A percentile compares a stretch with the other conserved stretches of the same genome.
phyloP scores from a whole-genome alignment of 1,140 invertebrate species.

The Oncopeltus fasciatus region DNA sequence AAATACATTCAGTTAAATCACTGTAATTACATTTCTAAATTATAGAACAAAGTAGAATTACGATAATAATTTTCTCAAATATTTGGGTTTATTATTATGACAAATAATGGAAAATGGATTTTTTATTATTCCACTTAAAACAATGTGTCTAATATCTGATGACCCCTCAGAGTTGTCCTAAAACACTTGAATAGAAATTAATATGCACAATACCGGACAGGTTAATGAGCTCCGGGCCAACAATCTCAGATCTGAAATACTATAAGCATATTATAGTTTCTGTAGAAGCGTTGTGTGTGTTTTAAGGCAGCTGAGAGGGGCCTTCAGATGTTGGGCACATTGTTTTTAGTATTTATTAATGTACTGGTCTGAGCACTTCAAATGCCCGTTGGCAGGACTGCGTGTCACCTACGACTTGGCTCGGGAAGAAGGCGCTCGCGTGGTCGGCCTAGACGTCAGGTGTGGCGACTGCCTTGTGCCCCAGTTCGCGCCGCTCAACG shows the following conservation, averaged over 20 bases:
- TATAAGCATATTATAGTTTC: neutral
- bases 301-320: neutral
- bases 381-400: neutral
- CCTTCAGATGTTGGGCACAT: neutral
- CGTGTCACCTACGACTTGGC: neutral
- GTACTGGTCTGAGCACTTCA: neutral
- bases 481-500: constrained; percentile 27
- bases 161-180: no score
- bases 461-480: constrained; percentile 39
- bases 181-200: no score
- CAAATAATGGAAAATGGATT: no score
- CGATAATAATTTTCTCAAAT: no score
- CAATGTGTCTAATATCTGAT: no score
- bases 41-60: no score
- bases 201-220: neutral
- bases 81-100: no score
- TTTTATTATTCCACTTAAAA: no score
- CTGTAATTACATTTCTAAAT: no score
- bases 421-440: constrained; percentile 29
- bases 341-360: neutral
- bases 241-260: neutral
- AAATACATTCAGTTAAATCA: no score
- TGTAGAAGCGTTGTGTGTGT: neutral
- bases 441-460: constrained; percentile 33
- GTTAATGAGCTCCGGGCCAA: no score